Evolutionary conservation across 53 echinoderm and acorn worm species (phyloP).

Genomic region (Holothuria leucospilota): DNA sequence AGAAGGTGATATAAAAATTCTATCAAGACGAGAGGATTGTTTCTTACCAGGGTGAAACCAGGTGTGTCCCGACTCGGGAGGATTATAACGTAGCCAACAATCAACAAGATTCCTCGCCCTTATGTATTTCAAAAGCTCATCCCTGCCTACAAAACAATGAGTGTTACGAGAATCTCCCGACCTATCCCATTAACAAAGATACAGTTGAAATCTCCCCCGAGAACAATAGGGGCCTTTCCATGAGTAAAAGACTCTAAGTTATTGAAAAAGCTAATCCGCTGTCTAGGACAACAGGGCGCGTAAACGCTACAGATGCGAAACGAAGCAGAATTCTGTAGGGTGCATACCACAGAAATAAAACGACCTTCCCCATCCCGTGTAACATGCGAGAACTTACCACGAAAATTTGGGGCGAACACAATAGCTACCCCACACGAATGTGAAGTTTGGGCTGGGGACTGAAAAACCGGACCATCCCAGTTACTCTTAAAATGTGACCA

Average conservation of each 20-base stretch:
- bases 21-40: background rate
- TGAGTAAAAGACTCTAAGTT: background rate
- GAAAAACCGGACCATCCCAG: background rate
- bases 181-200: background rate
- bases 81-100: too few relatives aligned
- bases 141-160: too few relatives aligned
- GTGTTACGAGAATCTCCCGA: background rate
- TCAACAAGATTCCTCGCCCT: background rate
- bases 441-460: background rate
- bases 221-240: background rate
- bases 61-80: too few relatives aligned
- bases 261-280: too few relatives aligned
- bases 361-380: too few relatives aligned
- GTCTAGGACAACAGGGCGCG: too few relatives aligned
- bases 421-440: conserved; percentile 16
- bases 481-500: background rate
- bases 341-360: conserved; percentile 4
- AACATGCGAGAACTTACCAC: too few relatives aligned
- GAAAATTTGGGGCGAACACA: too few relatives aligned
- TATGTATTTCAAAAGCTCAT: background rate
- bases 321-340: background rate
- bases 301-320: too few relatives aligned
- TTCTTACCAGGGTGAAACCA: background rate
- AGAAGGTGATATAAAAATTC: too few relatives aligned
- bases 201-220: background rate